phyloP scores from a whole-genome alignment of 2,888 invertebrate species.

The Amitus sp. region DNA sequence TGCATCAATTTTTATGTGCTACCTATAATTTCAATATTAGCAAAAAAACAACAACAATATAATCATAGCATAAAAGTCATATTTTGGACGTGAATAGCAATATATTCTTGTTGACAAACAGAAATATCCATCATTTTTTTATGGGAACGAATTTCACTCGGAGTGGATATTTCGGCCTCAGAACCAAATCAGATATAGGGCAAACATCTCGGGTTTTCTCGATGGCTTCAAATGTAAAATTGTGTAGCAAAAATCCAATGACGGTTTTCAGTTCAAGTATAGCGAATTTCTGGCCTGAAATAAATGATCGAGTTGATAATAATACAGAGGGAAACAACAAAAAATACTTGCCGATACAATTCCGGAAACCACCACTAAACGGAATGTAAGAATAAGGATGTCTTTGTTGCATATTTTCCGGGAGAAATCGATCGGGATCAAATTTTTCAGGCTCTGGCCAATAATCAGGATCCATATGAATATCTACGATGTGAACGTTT shows the following conservation, averaged over 20 bases:
- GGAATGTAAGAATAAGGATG: slow-evolving; percentile 74
- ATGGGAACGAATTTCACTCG: neutral
- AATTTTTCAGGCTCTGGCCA: slow-evolving; percentile 74
- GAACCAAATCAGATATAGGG: neutral
- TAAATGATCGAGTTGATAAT: no score
- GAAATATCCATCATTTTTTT: no score
- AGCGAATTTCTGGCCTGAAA: slow-evolving; percentile 34
- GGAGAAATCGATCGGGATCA: no score
- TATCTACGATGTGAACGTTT: slow-evolving; percentile 70
- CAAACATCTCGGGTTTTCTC: neutral
- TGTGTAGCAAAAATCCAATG: neutral
- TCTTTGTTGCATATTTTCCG: slow-evolving; percentile 67
- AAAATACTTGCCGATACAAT: slow-evolving; percentile 78
- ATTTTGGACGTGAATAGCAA: no score
- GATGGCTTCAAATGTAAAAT: neutral
- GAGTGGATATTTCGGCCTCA: neutral
- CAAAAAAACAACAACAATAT: no score
- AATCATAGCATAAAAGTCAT: no score
- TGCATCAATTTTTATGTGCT: no score
- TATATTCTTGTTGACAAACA: no score
- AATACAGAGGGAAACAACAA: no score
- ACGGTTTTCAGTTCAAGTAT: neutral
- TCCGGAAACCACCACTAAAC: slow-evolving; percentile 75
- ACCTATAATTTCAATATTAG: no score
- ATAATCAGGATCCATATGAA: slow-evolving; percentile 72